Percentiles rank a stretch among this genome's conserved stretches.
Conservation (phyloP, 2,888 invertebrate genomes). For the Luperina testacea region DNA sequence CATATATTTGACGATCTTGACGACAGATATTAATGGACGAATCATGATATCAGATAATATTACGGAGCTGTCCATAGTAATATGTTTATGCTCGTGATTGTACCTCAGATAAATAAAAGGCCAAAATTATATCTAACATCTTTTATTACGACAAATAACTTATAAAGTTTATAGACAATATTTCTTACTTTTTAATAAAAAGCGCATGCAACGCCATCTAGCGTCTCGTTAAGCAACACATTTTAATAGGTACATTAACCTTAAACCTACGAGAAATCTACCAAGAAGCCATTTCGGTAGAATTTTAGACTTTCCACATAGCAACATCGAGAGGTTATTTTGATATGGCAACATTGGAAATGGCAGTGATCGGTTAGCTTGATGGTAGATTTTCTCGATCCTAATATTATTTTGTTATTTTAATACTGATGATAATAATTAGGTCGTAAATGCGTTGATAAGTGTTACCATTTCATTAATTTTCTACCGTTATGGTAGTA, state of each 20-base stretch:
- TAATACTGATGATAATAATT: constrained; percentile 82
- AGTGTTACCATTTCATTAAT: constrained; percentile 69
- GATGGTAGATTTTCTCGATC: constrained; percentile 68
- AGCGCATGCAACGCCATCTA: constrained; percentile 81
- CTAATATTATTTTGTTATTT: constrained; percentile 70
- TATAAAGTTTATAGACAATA: constrained; percentile 69
- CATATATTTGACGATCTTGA: background rate
- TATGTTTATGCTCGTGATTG: background rate
- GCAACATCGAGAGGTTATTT: constrained; percentile 32
- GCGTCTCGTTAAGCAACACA: constrained; percentile 76
- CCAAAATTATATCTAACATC: constrained; percentile 81
- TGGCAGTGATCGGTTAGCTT: constrained; percentile 65
- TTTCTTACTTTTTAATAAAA: constrained; percentile 76
- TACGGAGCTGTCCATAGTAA: background rate
- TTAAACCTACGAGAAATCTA: constrained; percentile 77
- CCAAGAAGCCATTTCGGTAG: constrained; percentile 65
- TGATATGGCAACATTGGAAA: constrained; percentile 65
- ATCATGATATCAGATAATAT: background rate
- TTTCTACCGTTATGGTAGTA: constrained; percentile 64
- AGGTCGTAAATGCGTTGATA: constrained; percentile 83
- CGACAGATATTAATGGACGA: background rate
- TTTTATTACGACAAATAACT: constrained; percentile 87
- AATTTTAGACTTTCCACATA: constrained; percentile 34
- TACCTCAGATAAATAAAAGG: constrained; percentile 8
- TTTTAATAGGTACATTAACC: constrained; percentile 70